A percentile compares a stretch with the other conserved stretches of the same genome.
phyloP scores from a whole-genome alignment of 2,113 vertebrate genomes.

The Chinchilla lanigera region DNA sequence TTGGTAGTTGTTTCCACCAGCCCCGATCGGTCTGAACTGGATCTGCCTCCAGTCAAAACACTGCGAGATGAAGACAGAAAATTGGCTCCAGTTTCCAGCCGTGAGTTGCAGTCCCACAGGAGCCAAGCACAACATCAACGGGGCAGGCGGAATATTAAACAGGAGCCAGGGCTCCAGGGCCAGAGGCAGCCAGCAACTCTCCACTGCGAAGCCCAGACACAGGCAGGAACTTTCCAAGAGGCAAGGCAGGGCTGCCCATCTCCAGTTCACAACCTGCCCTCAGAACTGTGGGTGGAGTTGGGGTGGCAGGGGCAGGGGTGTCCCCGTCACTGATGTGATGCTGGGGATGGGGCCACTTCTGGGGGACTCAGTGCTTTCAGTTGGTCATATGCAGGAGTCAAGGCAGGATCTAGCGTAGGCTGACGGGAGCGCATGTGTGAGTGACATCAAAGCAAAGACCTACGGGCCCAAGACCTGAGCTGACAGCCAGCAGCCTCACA shows the following conservation, averaged over 20 bases:
- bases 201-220: slow-evolving; percentile 75
- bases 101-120: slow-evolving; percentile 87
- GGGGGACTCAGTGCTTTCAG: slow-evolving; percentile 3
- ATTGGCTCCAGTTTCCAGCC: slow-evolving; percentile 90
- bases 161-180: slow-evolving; percentile 86
- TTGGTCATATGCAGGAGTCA: slow-evolving; percentile 48
- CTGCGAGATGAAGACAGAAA: slow-evolving; percentile 88
- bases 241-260: slow-evolving; percentile 67
- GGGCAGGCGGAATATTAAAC: slow-evolving; percentile 89
- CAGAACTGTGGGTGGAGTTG: not conserved
- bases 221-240: slow-evolving; percentile 84
- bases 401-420: not conserved
- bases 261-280: slow-evolving; percentile 72
- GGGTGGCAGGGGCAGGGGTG: not conserved
- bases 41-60: slow-evolving; percentile 92
- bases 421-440: not conserved
- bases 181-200: slow-evolving; percentile 81
- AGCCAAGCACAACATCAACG: slow-evolving; percentile 89
- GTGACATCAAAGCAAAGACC: not conserved
- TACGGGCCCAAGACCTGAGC: not conserved
- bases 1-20: slow-evolving; percentile 87
- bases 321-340: not conserved
- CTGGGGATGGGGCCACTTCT: not conserved
- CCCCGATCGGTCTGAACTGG: slow-evolving; percentile 88
- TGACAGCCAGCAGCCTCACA: not conserved